Base-by-base conservation (phyloP, 2,113 vertebrate species). In the Tenebrosternarchus preto region DNA sequence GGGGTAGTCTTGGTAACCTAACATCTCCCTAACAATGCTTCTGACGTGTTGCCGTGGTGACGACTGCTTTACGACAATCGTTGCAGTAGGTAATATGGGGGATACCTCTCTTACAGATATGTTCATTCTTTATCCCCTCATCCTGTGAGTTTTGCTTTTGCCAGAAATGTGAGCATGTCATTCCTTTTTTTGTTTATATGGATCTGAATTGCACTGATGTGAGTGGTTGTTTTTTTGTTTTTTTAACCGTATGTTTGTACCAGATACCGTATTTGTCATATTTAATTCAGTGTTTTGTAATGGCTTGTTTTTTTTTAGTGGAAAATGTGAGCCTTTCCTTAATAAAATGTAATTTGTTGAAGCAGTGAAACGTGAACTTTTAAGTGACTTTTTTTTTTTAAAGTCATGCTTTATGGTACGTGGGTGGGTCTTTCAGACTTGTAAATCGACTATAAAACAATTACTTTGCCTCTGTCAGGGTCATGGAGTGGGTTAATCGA, bases 1-100 rank as follows among this genome's bases (percentile, higher is more conserved):
- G 29, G 50, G 72, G 46, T 71, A 79, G 27, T 72, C 36, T 29
- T 33, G 53, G 75, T 71, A 76, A 82, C 77, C 74, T 81, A 76
- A 82, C 77, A 70, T 81, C 64, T 72, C 53, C 82, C 80, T 74
- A 29, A 85, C 20, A 36, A 50, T 12, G 9, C 43, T 50, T 50
- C 31, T 72, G 67, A 75, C 33, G 2, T 8, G 73, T 70, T 83
- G 43, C 77, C 73, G 31, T 19, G 68, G 46, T 19, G 11, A 78
- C 75, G 43, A n/a, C 20, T 33, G 57, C 22, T 29, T 12, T 2
- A 66, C 70, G 24, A 72, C 66, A 76, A 71, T 78, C 24, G 76
- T 7, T 19, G 2, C 57, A 55, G 43, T 57, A 46, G 33, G 46
- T 19, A 56, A 57, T 5, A 5, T 1, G 60, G 59, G 56, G 59